Evolutionary conservation across 2,888 invertebrate species (phyloP), one percentile per base, ranked within the genome.

Genomic region (Stenurella melanura): DNA sequence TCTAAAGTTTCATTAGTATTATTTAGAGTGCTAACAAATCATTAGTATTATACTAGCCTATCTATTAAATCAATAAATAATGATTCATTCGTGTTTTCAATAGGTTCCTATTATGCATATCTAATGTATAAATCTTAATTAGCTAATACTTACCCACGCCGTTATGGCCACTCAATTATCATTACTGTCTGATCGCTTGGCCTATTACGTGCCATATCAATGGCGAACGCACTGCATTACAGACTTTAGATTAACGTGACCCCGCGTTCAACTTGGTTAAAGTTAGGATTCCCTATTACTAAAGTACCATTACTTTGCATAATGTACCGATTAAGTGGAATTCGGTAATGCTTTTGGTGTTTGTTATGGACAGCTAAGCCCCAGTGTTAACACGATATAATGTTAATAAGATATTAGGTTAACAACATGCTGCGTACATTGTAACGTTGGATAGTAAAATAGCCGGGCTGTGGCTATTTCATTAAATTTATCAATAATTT

Each of bases 91-190:
- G 81, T 79, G 83, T 82, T 83, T 82, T 80, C 81, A 76, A 80
- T 76, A 75, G 76, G 77, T 75, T 77, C 79, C 76, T 73, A 80
- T 80, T 78, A 82, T 83, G 85, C 84, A 83, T 88, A 88, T 88
- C 87, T 86, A 84, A 83, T 85, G 85, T 83, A 84, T 85, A 86
- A 86, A 88, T 88, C 87, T 87, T 86, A 88, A 88, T 87, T 87
- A 87, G 86, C 81, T 82, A 83, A 86, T 87, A 85, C 86, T 86
- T 86, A 84, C 82, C 83, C 81, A 83, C 83, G 84, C 85, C 85
- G 85, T 87, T 86, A 86, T 83, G 82, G 85, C 80, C 86, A 87
- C 86, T 86, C 86, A 85, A 87, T 87, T 87, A 88, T 86, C 87
- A 85, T 87, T 86, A 86, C 82, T 80, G 83, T 81, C 81, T 85